Evolutionary conservation across 2,888 invertebrate species (phyloP), one percentile per base, ranked within the genome.

Genomic region (Pterostichus niger): DNA sequence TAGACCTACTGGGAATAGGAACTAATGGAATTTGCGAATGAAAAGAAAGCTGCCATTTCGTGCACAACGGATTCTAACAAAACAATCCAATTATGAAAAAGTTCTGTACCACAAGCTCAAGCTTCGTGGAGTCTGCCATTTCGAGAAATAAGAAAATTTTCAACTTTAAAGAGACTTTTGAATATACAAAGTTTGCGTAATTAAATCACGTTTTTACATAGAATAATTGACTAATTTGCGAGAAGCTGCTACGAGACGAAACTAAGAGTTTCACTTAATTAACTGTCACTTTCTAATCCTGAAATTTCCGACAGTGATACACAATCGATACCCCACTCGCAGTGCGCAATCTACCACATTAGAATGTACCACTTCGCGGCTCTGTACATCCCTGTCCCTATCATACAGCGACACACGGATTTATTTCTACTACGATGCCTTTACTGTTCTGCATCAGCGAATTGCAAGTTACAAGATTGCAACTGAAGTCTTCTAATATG

Each of bases 181-280:
- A 82, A 82, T 82, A 82, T 73, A 75, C 71, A 82, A 54, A 54
- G 71, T 82, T 64, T 82, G 61, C 40, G 64, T 82, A 82, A 82
- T 82, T 82, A 75, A 82, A 82, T 82, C 82, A 82, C 75, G 82
- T 82, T 82, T 75, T 82, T 81, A 68, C 52, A 71, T 71, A 52
- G 80, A 68, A 80, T 80, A 80, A 80, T 80, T 80, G 68, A 80
- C 80, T 80, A 80, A 80, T 80, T 80, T 80, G 35, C 76, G 76
- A 54, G 76, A 77, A 54, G 56, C 76, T 56, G 56, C 40, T 54
- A 17, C 54, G 76, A 77, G 73, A 52, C 73, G 73, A 75, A 75
- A 75, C 73, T 75, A 52, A 75, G 73, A 75, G 73, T 76, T 76
- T 76, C 56, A 77, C 35, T 54, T 77, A 77, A 77, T 77, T 77